These are phyloP conservation scores for Apteryx mantelli DNA, from an alignment of 2,113 vertebrate genomes.

Conservation along the genomic window DNA sequence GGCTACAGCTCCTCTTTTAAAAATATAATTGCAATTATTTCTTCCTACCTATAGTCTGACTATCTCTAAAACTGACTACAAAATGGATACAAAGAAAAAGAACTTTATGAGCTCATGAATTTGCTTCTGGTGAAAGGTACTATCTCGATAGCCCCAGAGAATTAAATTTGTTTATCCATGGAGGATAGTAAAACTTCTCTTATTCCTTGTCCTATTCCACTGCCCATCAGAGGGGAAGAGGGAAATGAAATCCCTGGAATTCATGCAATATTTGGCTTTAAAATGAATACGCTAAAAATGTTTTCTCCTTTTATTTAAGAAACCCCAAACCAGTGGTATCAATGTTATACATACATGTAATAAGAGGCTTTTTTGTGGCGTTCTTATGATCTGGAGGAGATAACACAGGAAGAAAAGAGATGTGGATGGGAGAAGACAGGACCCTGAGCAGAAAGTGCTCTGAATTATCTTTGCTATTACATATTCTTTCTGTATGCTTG, in stretches of 20 bases:
- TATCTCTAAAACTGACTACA: neutral
- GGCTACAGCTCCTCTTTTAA: neutral
- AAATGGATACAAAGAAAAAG: neutral
- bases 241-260: neutral
- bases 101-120: neutral
- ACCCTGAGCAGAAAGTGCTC: neutral
- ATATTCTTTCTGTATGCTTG: neutral
- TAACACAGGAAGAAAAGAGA: neutral
- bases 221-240: neutral
- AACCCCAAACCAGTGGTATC: neutral
- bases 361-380: fast-evolving
- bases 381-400: neutral
- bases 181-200: neutral
- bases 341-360: neutral
- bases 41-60: neutral
- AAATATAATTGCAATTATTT: neutral
- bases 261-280: neutral
- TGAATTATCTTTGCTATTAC: neutral
- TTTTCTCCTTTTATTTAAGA: neutral
- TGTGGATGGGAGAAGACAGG: neutral
- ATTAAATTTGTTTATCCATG: neutral
- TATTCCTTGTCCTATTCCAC: neutral
- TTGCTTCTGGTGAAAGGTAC: neutral
- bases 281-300: neutral
- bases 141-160: neutral